These are phyloP conservation scores for Melieria crassipennis DNA, from an alignment of 2,888 invertebrate species.

Conservation along the genomic window DNA sequence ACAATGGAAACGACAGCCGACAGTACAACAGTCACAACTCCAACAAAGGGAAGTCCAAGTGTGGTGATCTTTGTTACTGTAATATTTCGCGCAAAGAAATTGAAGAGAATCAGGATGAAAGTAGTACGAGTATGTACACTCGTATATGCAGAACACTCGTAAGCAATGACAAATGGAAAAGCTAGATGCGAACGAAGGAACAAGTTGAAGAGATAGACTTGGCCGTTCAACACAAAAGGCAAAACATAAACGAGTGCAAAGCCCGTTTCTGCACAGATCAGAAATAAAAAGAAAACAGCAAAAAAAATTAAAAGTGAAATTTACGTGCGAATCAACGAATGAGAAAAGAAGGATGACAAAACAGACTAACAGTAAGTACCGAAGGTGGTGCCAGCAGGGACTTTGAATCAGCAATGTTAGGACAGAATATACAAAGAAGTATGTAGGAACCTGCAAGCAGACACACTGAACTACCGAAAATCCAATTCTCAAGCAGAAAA, in stretches of 20 bases:
- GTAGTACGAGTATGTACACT: not conserved
- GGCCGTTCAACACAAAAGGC: not conserved
- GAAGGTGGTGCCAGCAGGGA: not conserved
- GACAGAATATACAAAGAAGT: not conserved
- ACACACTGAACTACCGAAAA: not conserved
- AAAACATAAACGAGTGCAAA: slow-evolving; percentile 1
- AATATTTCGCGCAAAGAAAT: slow-evolving; percentile 5
- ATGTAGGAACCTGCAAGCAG: not conserved
- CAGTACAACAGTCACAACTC: slow-evolving; percentile 10
- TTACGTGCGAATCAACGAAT: not conserved
- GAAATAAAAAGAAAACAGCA: not conserved
- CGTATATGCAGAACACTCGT: too few relatives aligned
- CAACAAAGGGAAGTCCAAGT: slow-evolving; percentile 5
- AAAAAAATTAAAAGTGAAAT: slow-evolving; percentile 15
- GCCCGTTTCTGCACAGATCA: not conserved
- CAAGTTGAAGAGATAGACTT: slow-evolving; percentile 1
- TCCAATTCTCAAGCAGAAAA: not conserved
- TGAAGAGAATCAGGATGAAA: not conserved
- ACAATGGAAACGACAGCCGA: not conserved
- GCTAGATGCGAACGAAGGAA: not conserved
- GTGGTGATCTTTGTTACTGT: slow-evolving; percentile 1
- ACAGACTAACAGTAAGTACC: not conserved
- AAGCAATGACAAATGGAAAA: not conserved
- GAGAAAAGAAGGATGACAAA: not conserved
- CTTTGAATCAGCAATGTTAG: not conserved